Percentiles rank a stretch among this genome's conserved stretches.
These are phyloP conservation scores for Elephas maximus DNA, from an alignment of 2,113 vertebrate species.

Conservation along the genomic window DNA sequence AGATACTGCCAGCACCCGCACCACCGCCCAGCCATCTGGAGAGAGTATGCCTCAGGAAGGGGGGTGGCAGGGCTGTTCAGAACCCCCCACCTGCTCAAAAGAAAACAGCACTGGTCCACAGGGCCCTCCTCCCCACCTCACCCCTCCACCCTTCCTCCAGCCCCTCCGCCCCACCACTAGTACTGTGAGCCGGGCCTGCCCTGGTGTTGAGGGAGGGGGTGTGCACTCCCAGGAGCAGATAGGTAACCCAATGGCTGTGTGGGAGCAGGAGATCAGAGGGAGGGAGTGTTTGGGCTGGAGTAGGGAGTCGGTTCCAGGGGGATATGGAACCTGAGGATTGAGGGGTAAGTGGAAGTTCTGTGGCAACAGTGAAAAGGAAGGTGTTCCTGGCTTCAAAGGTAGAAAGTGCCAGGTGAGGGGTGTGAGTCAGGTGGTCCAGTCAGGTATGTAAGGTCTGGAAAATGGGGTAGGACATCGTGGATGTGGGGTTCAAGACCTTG, in stretches of 20 bases:
- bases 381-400: neutral
- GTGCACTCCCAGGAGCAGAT: neutral
- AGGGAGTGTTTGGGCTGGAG: neutral
- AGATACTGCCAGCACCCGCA: constrained; percentile 68
- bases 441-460: neutral
- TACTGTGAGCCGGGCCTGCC: too few species aligned
- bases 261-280: neutral
- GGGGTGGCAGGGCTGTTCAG: neutral
- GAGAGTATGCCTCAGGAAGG: neutral
- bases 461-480: neutral
- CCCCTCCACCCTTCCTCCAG: too few species aligned
- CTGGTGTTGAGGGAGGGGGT: neutral
- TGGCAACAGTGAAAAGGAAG: neutral
- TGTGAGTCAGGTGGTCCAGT: neutral
- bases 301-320: neutral
- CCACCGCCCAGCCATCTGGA: neutral
- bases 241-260: neutral
- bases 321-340: neutral
- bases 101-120: neutral
- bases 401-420: neutral
- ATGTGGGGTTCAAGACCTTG: too few species aligned
- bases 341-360: neutral
- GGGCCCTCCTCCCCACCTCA: too few species aligned
- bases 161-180: too few species aligned
- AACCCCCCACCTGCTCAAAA: neutral